Conservation (phyloP, 1,140 invertebrate species). For the Philopotamus ludificatus region DNA sequence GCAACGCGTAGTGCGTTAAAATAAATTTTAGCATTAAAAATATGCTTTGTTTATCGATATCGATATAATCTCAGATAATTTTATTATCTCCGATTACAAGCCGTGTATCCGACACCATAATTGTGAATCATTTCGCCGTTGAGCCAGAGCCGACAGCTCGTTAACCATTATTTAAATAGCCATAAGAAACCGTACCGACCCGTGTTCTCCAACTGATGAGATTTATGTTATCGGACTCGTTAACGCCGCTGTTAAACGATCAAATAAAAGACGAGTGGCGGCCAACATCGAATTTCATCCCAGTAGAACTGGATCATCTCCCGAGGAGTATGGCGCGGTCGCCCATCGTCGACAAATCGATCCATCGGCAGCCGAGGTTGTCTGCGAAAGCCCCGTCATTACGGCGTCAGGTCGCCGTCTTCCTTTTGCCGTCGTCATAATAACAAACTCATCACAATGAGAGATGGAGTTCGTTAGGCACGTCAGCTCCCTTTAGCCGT, state of each 20-base stretch:
- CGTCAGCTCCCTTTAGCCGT: not conserved
- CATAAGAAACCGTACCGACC: too few relatives aligned
- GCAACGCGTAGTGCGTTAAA: not conserved
- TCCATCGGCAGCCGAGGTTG: too few relatives aligned
- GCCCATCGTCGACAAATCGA: too few relatives aligned
- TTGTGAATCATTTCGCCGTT: constrained; percentile 3
- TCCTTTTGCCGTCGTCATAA: not conserved
- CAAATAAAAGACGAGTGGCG: not conserved
- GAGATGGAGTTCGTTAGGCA: not conserved
- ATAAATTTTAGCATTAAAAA: not conserved
- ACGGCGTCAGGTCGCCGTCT: not conserved
- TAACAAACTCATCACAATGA: not conserved
- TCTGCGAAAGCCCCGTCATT: too few relatives aligned
- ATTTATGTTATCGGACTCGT: not conserved
- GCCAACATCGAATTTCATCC: not conserved
- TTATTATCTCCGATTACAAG: not conserved
- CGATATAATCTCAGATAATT: not conserved
- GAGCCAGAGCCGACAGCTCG: not conserved
- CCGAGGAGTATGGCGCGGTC: not conserved
- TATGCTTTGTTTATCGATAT: not conserved
- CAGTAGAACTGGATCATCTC: not conserved
- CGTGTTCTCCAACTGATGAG: not conserved
- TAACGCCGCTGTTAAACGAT: not conserved
- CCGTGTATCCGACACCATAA: not conserved
- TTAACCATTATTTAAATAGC: not conserved